Percentiles rank a stretch among this genome's conserved stretches.
phyloP scores from a whole-genome alignment of 2,888 invertebrate species.

The Coronaproctus castanopsis region DNA sequence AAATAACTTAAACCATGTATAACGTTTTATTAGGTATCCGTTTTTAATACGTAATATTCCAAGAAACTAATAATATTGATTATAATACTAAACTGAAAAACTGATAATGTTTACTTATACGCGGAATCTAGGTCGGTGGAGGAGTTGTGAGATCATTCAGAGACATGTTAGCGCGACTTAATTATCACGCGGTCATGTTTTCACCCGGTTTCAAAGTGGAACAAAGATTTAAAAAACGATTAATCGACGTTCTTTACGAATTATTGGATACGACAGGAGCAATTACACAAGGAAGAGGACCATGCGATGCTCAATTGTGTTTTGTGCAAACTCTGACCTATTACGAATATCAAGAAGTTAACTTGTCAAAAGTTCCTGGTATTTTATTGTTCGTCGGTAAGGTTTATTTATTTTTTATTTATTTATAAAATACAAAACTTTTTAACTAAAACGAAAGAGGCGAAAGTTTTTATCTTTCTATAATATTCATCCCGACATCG shows the following conservation, averaged over 20 bases:
- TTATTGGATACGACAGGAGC: constrained; percentile 46
- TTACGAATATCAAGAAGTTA: not conserved
- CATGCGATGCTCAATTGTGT: constrained; percentile 44
- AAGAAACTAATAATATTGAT: too few relatives aligned
- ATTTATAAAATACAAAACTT: constrained; percentile 1
- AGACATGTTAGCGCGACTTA: not conserved
- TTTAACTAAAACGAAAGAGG: not conserved
- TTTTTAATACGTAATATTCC: too few relatives aligned
- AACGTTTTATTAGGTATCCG: too few relatives aligned
- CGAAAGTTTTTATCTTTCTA: constrained; percentile 18
- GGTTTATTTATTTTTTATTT: not conserved
- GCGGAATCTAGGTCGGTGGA: not conserved
- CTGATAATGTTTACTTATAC: too few relatives aligned
- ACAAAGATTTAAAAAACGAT: constrained; percentile 34
- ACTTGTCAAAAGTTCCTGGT: too few relatives aligned
- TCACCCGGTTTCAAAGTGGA: not conserved
- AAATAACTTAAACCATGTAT: too few relatives aligned
- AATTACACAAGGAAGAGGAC: constrained; percentile 40
- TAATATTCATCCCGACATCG: too few relatives aligned
- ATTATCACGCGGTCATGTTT: not conserved
- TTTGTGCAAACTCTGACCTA: not conserved
- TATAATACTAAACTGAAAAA: too few relatives aligned
- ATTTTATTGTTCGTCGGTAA: not conserved
- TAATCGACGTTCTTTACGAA: constrained; percentile 48
- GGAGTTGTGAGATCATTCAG: not conserved